A percentile compares a stretch with the other conserved stretches of the same genome.
Evolutionary conservation across 2,113 vertebrate species (phyloP).

Genomic region (Phasianus colchicus): DNA sequence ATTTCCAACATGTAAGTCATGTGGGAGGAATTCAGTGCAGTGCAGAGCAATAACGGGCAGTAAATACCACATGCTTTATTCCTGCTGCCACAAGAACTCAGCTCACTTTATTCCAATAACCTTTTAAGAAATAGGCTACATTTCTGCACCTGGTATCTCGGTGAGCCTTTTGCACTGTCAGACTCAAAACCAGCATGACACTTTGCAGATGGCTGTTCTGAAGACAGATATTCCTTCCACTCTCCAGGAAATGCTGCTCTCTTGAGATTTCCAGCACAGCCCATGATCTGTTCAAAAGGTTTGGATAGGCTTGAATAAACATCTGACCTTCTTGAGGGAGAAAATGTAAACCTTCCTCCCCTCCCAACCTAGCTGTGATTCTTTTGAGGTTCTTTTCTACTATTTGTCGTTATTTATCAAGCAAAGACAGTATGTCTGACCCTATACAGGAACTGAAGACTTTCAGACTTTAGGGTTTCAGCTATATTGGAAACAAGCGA

Average conservation of each 20-base stretch:
- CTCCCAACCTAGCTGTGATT: not conserved
- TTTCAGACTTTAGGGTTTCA: not conserved
- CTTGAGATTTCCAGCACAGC: slow-evolving; percentile 33
- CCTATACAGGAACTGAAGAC: not conserved
- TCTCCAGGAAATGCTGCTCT: not conserved
- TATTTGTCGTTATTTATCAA: slow-evolving; percentile 50
- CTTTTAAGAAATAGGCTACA: not conserved
- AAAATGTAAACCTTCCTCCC: slow-evolving; percentile 29
- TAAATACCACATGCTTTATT: not conserved
- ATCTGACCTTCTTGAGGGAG: slow-evolving; percentile 19
- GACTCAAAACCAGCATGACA: not conserved
- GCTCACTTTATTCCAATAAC: not conserved
- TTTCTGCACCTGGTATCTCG: not conserved
- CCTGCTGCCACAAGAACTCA: not conserved
- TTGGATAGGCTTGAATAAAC: slow-evolving; percentile 51
- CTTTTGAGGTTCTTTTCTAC: slow-evolving; percentile 34
- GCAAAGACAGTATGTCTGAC: not conserved
- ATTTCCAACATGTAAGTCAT: not conserved
- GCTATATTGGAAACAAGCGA: not conserved
- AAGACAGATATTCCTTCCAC: not conserved
- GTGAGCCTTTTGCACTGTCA: not conserved
- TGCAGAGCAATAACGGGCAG: not conserved
- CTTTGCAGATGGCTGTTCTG: fast-evolving
- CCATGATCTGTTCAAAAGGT: slow-evolving; percentile 24
- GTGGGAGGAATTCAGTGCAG: not conserved